These are phyloP conservation scores for Conops quadrifasciatus DNA, from an alignment of 2,888 invertebrate genomes.

Conservation along the genomic window DNA sequence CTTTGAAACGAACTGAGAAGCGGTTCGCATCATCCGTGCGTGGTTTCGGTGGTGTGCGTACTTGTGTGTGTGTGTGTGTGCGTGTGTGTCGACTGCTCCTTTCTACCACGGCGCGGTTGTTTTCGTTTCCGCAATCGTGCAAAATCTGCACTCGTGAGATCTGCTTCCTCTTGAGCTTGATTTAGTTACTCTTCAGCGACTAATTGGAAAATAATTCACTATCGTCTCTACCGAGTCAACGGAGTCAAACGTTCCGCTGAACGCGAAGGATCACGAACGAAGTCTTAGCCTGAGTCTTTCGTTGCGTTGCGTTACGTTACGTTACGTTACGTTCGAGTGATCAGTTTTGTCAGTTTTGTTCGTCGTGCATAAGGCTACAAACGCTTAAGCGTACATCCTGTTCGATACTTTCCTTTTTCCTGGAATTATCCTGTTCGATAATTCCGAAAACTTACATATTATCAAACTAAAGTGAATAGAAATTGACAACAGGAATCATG, in stretches of 20 bases:
- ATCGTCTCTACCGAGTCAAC: neutral
- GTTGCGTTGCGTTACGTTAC: neutral
- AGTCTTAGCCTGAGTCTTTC: neutral
- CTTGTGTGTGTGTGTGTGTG: conserved; percentile 41
- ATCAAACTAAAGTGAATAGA: too few relatives aligned
- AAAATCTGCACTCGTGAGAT: conserved; percentile 9
- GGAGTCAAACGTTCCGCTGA: neutral
- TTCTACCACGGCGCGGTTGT: conserved; percentile 19
- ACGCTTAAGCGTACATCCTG: too few relatives aligned
- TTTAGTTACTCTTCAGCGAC: conserved; percentile 46
- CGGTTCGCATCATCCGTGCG: neutral
- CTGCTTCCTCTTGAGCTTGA: conserved; percentile 19
- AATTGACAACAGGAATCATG: conserved; percentile 14
- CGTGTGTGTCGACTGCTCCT: conserved; percentile 24
- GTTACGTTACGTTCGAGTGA: neutral
- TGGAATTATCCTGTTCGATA: too few relatives aligned
- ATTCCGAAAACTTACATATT: too few relatives aligned
- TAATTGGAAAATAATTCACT: conserved; percentile 41
- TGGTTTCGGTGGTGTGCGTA: conserved; percentile 44
- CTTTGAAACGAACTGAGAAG: conserved; percentile 50
- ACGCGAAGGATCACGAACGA: conserved; percentile 23
- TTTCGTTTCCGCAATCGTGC: conserved; percentile 4
- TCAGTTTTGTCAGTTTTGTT: too few relatives aligned
- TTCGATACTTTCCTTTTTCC: too few relatives aligned
- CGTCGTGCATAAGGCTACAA: too few relatives aligned